Base-by-base conservation (phyloP, 1,140 invertebrate genomes). In the Vanessa tameamea region DNA sequence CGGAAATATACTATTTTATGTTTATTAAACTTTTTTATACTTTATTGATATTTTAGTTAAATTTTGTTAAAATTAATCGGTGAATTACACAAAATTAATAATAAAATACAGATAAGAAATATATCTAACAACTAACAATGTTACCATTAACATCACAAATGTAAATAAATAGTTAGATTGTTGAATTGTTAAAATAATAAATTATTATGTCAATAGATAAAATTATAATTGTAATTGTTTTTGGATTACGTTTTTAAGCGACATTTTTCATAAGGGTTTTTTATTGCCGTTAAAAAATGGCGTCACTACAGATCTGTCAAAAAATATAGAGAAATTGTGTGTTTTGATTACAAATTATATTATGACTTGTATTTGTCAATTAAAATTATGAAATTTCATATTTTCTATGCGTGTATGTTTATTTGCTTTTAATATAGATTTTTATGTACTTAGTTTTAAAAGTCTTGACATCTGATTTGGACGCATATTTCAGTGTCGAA, bases 381-480 rank as follows among this genome's bases (percentile, higher is more conserved):
- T 69, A 69, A 31, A 26, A 47, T 69, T 59, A 23, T 23, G 43
- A 14, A 37, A 69, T 47, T 69, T 69, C 47, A 20, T 69, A 59
- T 23, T 15, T 47, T 59, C 23, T 59, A n/a, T 53, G 37, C 23
- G 16, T 69, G 23, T 59, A 43, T 37, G 31, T 59, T 37, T 69
- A 55, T 47, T 59, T 69, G 23, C 43, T 57, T 68, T 48, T 68
- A 51, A 47, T 66, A 68, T 68, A 47, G 7, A 57, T 37, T 47
- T 68, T 78, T 76, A 66, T 79, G 78, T 83, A 86, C 78, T 86
- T 87, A 82, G 64, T 74, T 75, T 78, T 71, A 81, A 73, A 71
- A 66, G 75, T 80, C 81, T 87, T 89, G 89, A 87, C 87, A 87
- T 89, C 87, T 90, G 88, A 89, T 86, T 82, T 80, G 77, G 67